phyloP scores from a whole-genome alignment of 2,113 vertebrate genomes.

The Chlamydotis undulata region DNA sequence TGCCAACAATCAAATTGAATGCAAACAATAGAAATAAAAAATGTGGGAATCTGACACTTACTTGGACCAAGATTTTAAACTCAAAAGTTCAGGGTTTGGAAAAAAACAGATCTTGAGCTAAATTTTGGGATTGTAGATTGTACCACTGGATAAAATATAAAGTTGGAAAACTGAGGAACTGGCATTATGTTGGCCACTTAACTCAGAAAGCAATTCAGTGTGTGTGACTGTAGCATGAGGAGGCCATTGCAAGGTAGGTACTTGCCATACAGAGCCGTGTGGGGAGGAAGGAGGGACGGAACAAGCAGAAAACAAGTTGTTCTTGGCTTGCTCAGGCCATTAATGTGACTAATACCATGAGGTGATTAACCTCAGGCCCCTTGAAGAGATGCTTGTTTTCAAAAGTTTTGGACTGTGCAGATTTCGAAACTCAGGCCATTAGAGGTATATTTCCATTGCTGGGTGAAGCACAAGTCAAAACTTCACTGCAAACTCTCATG shows the following conservation, averaged over 20 bases:
- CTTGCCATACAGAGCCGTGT: not conserved
- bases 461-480: not conserved
- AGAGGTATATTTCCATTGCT: not conserved
- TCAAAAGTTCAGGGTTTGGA: not conserved
- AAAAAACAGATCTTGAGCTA: not conserved
- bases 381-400: not conserved
- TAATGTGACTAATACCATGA: not conserved
- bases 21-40: not conserved
- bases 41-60: not conserved
- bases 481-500: not conserved
- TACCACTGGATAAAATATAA: not conserved
- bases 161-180: not conserved
- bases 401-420: not conserved
- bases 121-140: not conserved
- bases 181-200: not conserved
- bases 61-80: not conserved
- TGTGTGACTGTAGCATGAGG: not conserved
- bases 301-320: not conserved
- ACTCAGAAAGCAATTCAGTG: not conserved
- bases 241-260: not conserved
- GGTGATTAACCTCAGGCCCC: not conserved
- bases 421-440: not conserved
- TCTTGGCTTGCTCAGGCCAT: not conserved
- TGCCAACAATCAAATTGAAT: not conserved
- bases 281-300: not conserved